phyloP scores from a whole-genome alignment of 2,888 invertebrate species.

The Timema cristinae region DNA sequence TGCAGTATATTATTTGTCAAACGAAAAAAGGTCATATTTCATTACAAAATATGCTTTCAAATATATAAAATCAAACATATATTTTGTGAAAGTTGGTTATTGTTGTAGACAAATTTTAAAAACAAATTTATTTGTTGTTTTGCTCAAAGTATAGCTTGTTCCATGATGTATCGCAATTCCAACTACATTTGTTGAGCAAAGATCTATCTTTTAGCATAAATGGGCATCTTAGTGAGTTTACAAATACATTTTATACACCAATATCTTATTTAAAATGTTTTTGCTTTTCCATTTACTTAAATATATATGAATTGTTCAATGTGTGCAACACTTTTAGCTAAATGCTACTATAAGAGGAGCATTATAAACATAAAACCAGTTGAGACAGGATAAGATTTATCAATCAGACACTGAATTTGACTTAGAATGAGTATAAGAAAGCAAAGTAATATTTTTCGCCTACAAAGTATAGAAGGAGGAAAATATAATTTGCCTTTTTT shows the following conservation, averaged over 20 bases:
- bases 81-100: constrained; percentile 32
- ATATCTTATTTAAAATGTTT: not conserved
- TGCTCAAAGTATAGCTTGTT: constrained; percentile 24
- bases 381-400: too few relatives aligned
- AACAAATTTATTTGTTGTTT: constrained; percentile 27
- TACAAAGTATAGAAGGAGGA: too few relatives aligned
- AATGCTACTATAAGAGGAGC: too few relatives aligned
- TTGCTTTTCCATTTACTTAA: not conserved
- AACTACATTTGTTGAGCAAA: too few relatives aligned
- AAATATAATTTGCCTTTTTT: not conserved
- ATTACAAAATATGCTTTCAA: constrained; percentile 23
- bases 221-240: not conserved
- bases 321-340: too few relatives aligned
- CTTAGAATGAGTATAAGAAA: too few relatives aligned
- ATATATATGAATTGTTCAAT: not conserved
- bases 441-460: too few relatives aligned
- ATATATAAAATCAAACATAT: constrained; percentile 28
- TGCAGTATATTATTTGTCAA: constrained; percentile 27
- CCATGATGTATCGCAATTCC: not conserved
- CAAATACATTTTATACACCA: constrained; percentile 12
- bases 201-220: too few relatives aligned
- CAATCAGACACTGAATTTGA: too few relatives aligned
- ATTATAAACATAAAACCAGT: too few relatives aligned
- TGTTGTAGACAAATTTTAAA: constrained; percentile 28
- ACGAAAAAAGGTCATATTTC: constrained; percentile 13